Evolutionary conservation across 2,113 vertebrate species (phyloP), one percentile per base, ranked within the genome.

Genomic region (Percina caprodes): DNA sequence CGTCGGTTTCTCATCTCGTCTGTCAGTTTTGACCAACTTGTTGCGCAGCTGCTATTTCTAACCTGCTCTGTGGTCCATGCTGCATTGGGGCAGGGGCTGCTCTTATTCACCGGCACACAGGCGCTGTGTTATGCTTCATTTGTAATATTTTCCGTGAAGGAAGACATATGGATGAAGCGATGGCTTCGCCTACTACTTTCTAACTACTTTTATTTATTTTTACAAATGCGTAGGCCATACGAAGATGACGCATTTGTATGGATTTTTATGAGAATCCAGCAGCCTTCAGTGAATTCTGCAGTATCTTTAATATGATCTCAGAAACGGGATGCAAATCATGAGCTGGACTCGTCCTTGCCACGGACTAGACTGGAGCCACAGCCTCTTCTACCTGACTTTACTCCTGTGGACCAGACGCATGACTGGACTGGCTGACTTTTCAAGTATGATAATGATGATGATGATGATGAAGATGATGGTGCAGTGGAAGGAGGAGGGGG

Each of bases 21-120:
- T n/a, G n/a, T 83, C 85, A 56, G 9, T 78, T 68, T 46, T 33
- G 54, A 77, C 15, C 85, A 84, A 93, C 91, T 89, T 95, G 95
- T 95, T 93, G 94, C 95, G 95, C 93, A 95, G 93, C 92, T 94
- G 86, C 84, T 92, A 91, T 93, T 94, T 80, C 77, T 59, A 39
- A n/a, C 33, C 85, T 74, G 24, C 74, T 49, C 80, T 23, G 79
- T 45, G 73, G 74, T 60, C 49, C 80, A 67, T 6, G 33, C 62
- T 21, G 48, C 59, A 16, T 62, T 21, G 58, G 56, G 13, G 59
- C 46, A 54, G 21, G 35, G 21, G 60, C 60, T 14, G 60, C 60
- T n/a, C 49, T 21, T 8, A 51, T 6, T 51, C 60, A 6, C 33
- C 61, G 16, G 23, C 61, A 24, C 39, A 45, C 61, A 49, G 54